A percentile compares a stretch with the other conserved stretches of the same genome.
Evolutionary conservation across 1,140 invertebrate species (phyloP).

Genomic region (Drosophila suzukii): DNA sequence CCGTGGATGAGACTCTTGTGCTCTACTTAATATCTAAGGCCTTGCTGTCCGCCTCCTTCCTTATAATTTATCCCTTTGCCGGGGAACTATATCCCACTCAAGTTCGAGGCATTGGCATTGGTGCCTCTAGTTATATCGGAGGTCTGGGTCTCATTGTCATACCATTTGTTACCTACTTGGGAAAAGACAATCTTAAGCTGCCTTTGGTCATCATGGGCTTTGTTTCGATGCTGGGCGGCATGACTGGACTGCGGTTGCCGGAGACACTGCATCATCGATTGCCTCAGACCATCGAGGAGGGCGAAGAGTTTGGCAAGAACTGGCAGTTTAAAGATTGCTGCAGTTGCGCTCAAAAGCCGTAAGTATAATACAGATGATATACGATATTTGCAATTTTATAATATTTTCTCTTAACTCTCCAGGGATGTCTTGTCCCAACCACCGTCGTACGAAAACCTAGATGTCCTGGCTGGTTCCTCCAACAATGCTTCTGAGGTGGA

Average conservation of each 20-base stretch:
- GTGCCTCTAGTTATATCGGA: constrained; percentile 94
- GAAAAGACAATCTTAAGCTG: constrained; percentile 92
- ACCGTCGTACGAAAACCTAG: constrained; percentile 87
- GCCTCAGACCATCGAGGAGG: constrained; percentile 94
- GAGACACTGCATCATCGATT: constrained; percentile 92
- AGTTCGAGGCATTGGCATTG: constrained; percentile 93
- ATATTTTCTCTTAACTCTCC: background rate
- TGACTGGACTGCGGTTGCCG: constrained; percentile 91
- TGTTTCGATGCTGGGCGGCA: constrained; percentile 91
- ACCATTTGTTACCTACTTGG: constrained; percentile 95
- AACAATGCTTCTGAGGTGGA: constrained; percentile 75
- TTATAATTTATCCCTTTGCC: constrained; percentile 95
- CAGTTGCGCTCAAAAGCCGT: constrained; percentile 88
- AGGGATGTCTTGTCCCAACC: constrained; percentile 68
- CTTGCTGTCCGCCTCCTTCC: constrained; percentile 94
- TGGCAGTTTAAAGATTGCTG: constrained; percentile 90
- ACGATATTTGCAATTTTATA: background rate
- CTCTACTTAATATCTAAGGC: constrained; percentile 95
- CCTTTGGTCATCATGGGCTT: constrained; percentile 92
- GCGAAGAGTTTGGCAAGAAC: constrained; percentile 94
- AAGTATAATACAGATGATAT: constrained; percentile 35
- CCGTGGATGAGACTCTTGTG: constrained; percentile 89
- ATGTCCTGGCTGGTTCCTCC: constrained; percentile 85
- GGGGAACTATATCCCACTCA: constrained; percentile 95
- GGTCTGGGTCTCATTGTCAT: constrained; percentile 94